Evolutionary conservation across 53 echinoderm and acorn worm genomes (phyloP).

Genomic region (Arbacia lixula): DNA sequence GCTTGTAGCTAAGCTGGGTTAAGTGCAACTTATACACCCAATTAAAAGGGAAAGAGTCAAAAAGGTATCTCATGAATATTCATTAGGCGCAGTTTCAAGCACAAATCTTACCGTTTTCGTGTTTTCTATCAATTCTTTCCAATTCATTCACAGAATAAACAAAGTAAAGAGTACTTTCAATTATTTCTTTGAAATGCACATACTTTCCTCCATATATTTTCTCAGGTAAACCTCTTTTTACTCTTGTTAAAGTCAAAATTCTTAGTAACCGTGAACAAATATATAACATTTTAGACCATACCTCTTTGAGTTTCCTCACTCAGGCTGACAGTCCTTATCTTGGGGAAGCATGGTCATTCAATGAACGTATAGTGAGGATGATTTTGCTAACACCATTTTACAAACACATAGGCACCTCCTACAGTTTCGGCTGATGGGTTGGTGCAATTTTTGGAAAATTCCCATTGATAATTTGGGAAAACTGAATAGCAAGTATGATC

Average conservation of each 20-base stretch:
- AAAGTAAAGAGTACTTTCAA: neutral
- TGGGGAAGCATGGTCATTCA: slow-evolving; percentile 90
- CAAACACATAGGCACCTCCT: slow-evolving; percentile 71
- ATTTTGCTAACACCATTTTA: slow-evolving; percentile 86
- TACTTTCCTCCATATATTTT: too few species aligned
- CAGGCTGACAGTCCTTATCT: slow-evolving; percentile 76
- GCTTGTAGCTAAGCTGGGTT: too few species aligned
- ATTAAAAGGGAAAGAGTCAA: too few species aligned
- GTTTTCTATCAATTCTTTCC: too few species aligned
- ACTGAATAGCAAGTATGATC: too few species aligned
- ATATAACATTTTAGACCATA: neutral
- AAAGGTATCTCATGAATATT: slow-evolving; percentile 56
- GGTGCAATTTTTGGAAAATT: slow-evolving; percentile 95
- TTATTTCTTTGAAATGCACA: neutral
- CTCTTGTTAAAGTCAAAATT: too few species aligned
- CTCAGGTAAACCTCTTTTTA: too few species aligned
- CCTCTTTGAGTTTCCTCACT: neutral
- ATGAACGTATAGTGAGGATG: slow-evolving; percentile 96
- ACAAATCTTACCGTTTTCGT: neutral
- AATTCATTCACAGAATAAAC: too few species aligned
- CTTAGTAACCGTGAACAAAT: neutral
- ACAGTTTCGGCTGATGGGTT: slow-evolving; percentile 59
- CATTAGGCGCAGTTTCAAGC: slow-evolving; percentile 20
- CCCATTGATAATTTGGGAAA: slow-evolving; percentile 31
- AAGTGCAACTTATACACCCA: too few species aligned